These are phyloP conservation scores for Campylomormyrus tamandua DNA, from an alignment of 2,113 vertebrate species.

Conservation along the genomic window DNA sequence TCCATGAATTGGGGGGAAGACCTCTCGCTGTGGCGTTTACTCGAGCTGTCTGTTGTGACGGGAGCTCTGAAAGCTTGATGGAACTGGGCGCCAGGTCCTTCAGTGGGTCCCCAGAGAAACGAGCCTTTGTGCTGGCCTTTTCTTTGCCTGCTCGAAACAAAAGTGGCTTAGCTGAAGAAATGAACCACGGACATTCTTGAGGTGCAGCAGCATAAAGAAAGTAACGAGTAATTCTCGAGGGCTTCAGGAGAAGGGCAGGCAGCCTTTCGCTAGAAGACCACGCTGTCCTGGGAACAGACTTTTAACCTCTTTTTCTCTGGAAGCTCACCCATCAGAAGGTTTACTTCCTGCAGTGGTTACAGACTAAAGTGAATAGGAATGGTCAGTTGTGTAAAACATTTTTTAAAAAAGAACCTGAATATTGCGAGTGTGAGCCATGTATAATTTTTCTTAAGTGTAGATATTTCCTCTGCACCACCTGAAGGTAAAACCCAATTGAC, in stretches of 20 bases:
- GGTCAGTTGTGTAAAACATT: background rate
- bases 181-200: background rate
- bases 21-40: background rate
- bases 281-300: background rate
- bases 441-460: background rate
- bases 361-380: background rate
- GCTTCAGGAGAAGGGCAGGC: background rate
- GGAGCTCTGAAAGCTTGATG: background rate
- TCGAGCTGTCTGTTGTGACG: background rate
- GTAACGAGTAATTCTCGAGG: background rate
- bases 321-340: background rate
- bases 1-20: background rate
- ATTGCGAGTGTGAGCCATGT: background rate
- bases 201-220: background rate
- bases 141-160: conserved; percentile 8
- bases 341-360: background rate
- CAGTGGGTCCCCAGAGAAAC: background rate
- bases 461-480: background rate
- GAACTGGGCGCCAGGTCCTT: background rate
- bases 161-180: background rate
- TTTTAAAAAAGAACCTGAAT: background rate
- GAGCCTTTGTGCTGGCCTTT: background rate
- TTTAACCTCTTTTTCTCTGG: background rate
- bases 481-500: background rate
- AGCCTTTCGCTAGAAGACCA: background rate